Evolutionary conservation across 2,797 vertebrate genomes (phyloP), one percentile per base, ranked within the genome.

Genomic region (Cheirogaleus major): DNA sequence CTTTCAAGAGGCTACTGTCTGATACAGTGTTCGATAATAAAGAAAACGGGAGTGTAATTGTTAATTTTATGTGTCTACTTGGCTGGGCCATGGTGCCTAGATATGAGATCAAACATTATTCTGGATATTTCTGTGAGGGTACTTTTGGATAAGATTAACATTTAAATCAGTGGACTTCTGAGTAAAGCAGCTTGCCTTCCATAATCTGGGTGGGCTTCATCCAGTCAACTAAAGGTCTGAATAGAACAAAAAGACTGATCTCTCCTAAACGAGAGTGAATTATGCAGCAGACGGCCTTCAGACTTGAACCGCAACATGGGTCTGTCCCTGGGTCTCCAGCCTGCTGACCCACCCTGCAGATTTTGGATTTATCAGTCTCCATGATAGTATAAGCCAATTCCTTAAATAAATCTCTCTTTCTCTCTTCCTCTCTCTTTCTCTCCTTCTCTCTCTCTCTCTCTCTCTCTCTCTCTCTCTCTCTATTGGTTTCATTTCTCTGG

Each of bases 181-280:
- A 89, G n/a, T 75, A 86, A 95, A 76, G 38, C 35, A 93, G 82
- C 93, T n/a, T 89, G 50, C 22, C 55, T 85, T 83, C 25, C 50
- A n/a, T 50, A 78, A 43, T 59, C 45, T 89, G 52, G 25, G 63
- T 75, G 52, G 73, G 82, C 35, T 45, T 92, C 35, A 76, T 61
- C 75, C 76, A 91, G 89, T 83, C 69, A 86, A 38, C 18, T 50
- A 25, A 86, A 93, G 78, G n/a, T 57, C 50, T 59, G 35, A 59
- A 38, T 30, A 52, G 38, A 82, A 67, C 57, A 91, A 88, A 88
- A 65, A 83, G 57, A 65, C 50, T 43, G 35, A 57, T 38, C 25
- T 87, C 25, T 25, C 45, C 17, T 3, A 75, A 91, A 55, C 25
- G 45, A 89, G 45, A 89, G 50, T 55, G 27, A 86, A 83, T 73